Percentiles rank a stretch among this genome's conserved stretches.
Evolutionary conservation across 1,140 invertebrate species (phyloP).

Genomic region (Drosophila willistoni): DNA sequence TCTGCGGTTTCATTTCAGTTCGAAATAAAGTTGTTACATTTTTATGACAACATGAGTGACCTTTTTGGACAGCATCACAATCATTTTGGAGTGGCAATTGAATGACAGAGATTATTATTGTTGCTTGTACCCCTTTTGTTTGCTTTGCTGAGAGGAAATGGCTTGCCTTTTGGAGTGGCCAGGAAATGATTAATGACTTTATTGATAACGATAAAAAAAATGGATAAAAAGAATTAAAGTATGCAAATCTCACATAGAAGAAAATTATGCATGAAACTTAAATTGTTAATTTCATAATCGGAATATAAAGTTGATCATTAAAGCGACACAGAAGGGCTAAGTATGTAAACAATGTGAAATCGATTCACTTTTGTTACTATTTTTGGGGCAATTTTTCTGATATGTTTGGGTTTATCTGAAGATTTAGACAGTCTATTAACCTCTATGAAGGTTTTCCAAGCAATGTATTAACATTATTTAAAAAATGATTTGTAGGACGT

Average conservation of each 20-base stretch:
- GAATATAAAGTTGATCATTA: too few species aligned
- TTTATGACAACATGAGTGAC: constrained; percentile 59
- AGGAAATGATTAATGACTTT: constrained; percentile 66
- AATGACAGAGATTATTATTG: constrained; percentile 9
- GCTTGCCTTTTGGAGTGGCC: constrained; percentile 42
- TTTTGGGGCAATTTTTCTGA: too few species aligned
- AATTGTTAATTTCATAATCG: too few species aligned
- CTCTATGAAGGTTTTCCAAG: too few species aligned
- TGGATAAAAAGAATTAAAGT: constrained; percentile 6
- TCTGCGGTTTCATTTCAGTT: constrained; percentile 38
- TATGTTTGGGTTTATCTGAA: too few species aligned
- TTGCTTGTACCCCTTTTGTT: not conserved
- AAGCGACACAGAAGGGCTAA: too few species aligned
- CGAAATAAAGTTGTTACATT: constrained; percentile 61
- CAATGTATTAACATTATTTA: too few species aligned
- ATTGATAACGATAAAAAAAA: constrained; percentile 42
- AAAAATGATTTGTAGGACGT: too few species aligned
- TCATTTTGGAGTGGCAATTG: constrained; percentile 16
- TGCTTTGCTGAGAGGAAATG: constrained; percentile 43
- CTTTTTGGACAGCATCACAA: constrained; percentile 40
- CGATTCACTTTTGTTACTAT: too few species aligned
- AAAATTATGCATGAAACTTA: not conserved
- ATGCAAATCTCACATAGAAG: constrained; percentile 33
- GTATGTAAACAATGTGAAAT: too few species aligned
- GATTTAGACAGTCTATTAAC: too few species aligned